These are phyloP conservation scores for Trichonephila clavipes DNA, from an alignment of 1,140 invertebrate genomes.

Conservation along the genomic window DNA sequence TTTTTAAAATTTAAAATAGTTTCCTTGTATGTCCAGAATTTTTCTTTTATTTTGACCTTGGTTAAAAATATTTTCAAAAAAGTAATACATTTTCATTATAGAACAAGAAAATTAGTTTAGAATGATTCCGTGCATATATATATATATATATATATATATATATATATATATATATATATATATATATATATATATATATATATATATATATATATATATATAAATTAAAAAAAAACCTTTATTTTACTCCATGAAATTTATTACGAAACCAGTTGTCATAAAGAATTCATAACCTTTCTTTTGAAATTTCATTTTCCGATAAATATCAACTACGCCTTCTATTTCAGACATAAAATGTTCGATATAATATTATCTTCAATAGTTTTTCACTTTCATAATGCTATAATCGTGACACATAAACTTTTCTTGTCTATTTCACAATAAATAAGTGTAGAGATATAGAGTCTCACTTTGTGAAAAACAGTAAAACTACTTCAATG, in stretches of 20 bases:
- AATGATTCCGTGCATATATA: not conserved
- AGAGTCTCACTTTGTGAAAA: not conserved
- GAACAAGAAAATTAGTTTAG: not conserved
- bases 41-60: too few species aligned
- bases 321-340: not conserved
- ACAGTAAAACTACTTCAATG: not conserved
- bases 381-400: not conserved
- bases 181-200: too few species aligned
- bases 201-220: too few species aligned
- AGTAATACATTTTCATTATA: not conserved
- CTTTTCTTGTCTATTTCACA: conserved; percentile 2
- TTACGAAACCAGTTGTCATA: not conserved
- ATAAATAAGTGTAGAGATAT: not conserved
- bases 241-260: not conserved
- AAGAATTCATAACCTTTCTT: not conserved
- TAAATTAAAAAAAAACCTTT: not conserved
- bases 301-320: not conserved
- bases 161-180: too few species aligned
- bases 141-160: too few species aligned
- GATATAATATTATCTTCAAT: not conserved
- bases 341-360: not conserved
- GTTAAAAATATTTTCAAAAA: too few species aligned
- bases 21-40: too few species aligned
- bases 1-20: too few species aligned
- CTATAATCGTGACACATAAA: not conserved